Evolutionary conservation across 35 echinoderm and acorn worm genomes (phyloP).

Genomic region (Lytechinus pictus): DNA sequence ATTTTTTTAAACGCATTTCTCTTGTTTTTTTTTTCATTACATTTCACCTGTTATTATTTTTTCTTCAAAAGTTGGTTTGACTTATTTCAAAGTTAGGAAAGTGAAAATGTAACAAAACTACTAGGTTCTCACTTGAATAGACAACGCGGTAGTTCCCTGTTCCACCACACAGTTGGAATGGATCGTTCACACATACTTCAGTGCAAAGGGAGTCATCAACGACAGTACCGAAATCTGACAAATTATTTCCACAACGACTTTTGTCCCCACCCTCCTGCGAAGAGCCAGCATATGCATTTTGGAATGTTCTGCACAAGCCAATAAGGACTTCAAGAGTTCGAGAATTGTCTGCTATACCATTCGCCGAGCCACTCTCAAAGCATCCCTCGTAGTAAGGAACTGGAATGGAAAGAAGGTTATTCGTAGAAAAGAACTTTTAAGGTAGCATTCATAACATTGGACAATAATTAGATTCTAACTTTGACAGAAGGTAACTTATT

Average conservation of each 20-base stretch:
- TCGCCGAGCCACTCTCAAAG: neutral
- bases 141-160: neutral
- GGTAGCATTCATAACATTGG: neutral
- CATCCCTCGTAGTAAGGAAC: constrained; percentile 24
- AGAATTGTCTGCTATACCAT: neutral
- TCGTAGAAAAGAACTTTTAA: neutral
- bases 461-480: too few relatives aligned
- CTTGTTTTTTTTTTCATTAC: too few relatives aligned
- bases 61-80: too few relatives aligned
- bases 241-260: neutral
- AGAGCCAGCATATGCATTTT: neutral
- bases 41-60: too few relatives aligned
- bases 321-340: neutral
- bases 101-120: too few relatives aligned
- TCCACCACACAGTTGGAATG: neutral
- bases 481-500: neutral
- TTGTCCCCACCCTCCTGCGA: neutral
- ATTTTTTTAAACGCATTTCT: too few relatives aligned
- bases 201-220: neutral
- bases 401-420: neutral
- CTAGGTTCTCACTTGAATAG: neutral
- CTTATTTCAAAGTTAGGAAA: too few relatives aligned
- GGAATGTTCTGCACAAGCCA: neutral
- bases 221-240: neutral
- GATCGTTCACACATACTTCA: neutral